These are phyloP conservation scores for Scolopax mira DNA, from an alignment of 2,113 vertebrate species.

Conservation along the genomic window DNA sequence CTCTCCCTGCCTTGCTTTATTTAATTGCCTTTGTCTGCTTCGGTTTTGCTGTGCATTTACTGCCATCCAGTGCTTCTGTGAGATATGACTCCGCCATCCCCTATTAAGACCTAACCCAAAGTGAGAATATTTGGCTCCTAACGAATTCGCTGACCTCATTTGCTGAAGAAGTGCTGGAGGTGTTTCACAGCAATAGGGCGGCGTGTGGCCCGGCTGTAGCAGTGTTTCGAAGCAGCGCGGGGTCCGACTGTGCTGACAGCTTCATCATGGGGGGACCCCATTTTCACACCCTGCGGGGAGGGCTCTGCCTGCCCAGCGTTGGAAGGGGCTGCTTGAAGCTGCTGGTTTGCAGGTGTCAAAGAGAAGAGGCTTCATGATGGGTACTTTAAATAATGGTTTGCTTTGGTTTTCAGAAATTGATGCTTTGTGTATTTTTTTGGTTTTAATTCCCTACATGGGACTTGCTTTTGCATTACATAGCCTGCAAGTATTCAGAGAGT, in stretches of 20 bases:
- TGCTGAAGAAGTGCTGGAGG: background rate
- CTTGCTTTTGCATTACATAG: background rate
- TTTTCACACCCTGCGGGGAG: background rate
- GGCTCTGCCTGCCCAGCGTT: rapidly evolving
- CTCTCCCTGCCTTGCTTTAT: conserved; percentile 9
- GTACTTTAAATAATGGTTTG: background rate
- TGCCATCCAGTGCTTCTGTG: conserved; percentile 63
- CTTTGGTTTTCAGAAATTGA: background rate
- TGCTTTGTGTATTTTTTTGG: background rate
- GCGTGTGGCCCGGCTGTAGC: rapidly evolving
- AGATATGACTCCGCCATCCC: background rate
- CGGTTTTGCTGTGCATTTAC: conserved; percentile 21
- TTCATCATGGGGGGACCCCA: rapidly evolving
- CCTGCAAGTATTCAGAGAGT: background rate
- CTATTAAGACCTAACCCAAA: background rate
- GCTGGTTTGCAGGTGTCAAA: background rate
- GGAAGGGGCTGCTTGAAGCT: background rate
- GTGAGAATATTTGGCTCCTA: background rate
- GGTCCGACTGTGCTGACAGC: background rate
- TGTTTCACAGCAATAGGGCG: background rate
- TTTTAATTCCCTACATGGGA: background rate
- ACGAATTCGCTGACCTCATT: background rate
- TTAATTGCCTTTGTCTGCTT: conserved; percentile 51
- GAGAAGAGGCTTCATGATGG: background rate
- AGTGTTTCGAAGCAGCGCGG: background rate